Percentiles rank a stretch among this genome's conserved stretches.
Conservation (phyloP, 2,797 vertebrate genomes). For the Epinephelus coioides region DNA sequence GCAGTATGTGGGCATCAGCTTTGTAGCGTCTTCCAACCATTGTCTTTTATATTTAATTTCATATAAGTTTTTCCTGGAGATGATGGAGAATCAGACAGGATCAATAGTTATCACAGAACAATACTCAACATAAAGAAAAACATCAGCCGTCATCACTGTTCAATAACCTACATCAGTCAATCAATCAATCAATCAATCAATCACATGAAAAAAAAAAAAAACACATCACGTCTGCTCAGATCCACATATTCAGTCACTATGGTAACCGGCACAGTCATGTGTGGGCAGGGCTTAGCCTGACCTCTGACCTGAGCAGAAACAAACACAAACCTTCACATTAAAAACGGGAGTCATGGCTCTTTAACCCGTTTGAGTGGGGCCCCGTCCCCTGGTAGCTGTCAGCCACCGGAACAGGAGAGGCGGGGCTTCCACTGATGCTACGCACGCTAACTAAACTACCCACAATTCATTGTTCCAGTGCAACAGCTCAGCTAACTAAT, state of each 20-base stretch:
- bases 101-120: conserved; percentile 15
- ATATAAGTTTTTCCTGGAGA: neutral
- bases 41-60: too few species aligned
- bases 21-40: too few species aligned
- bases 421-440: neutral
- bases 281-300: conserved; percentile 4
- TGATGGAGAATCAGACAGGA: neutral
- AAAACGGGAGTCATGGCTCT: neutral
- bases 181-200: conserved; percentile 1
- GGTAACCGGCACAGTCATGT: conserved; percentile 20
- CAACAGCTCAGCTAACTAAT: conserved; percentile 23
- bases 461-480: conserved; percentile 32
- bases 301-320: conserved; percentile 30
- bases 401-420: too few species aligned
- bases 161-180: neutral
- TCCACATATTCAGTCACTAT: conserved; percentile 17
- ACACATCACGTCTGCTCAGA: too few species aligned
- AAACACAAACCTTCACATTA: conserved; percentile 19
- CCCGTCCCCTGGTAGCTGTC: too few species aligned
- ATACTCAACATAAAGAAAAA: too few species aligned
- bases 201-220: conserved; percentile 26
- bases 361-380: neutral
- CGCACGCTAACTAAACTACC: conserved; percentile 25
- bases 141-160: too few species aligned
- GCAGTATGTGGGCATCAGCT: neutral